Evolutionary conservation across 2,888 invertebrate genomes (phyloP), one percentile per base, ranked within the genome.

Genomic region (Anthrax anthrax): DNA sequence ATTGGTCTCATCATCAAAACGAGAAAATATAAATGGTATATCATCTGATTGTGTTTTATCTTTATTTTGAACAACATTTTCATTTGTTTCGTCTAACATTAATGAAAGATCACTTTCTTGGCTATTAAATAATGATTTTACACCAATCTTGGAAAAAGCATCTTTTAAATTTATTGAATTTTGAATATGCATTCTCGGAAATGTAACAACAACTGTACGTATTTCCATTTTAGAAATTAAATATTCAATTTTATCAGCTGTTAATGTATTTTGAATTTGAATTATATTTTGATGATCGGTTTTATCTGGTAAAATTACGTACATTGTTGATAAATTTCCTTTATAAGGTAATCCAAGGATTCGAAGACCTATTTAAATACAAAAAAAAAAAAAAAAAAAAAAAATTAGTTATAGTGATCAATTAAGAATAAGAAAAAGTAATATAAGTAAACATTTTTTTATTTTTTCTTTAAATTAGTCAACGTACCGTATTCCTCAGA

Each of bases 171-270:
- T 71, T 3, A 75, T 55, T 0, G 71, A 73, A 41, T 71, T 76
- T 50, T 76, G 73, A 2, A 88, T 64, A 54, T 79, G 76, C 79
- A 88, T 80, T 61, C 80, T 82, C 1, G 87, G 87, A 32, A 77
- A 69, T 1, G 81, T 60, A 3, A 81, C 66, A 23, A 77, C 71
- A 8, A 72, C 67, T 8, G 67, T 67, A 27, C 63, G 64, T 38
- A 56, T 51, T 16, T 54, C 50, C 66, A 67, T 64, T 49, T 59
- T 59, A 5, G 57, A 53, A 13, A 69, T 67, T 56, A 67, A 55
- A 0, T 54, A 44, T 27, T 69, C 63, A 32, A 79, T 60, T 29
- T 64, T 62, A 0, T 62, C 60, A 0, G 71, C 61, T 1, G 65
- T 71, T 36, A 80, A 55, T 2, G 55, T 49, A 0, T 57, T 56